Percentiles rank a stretch among this genome's conserved stretches.
These are phyloP conservation scores for Epistrophe eligans DNA, from an alignment of 2,888 invertebrate genomes.

Conservation along the genomic window DNA sequence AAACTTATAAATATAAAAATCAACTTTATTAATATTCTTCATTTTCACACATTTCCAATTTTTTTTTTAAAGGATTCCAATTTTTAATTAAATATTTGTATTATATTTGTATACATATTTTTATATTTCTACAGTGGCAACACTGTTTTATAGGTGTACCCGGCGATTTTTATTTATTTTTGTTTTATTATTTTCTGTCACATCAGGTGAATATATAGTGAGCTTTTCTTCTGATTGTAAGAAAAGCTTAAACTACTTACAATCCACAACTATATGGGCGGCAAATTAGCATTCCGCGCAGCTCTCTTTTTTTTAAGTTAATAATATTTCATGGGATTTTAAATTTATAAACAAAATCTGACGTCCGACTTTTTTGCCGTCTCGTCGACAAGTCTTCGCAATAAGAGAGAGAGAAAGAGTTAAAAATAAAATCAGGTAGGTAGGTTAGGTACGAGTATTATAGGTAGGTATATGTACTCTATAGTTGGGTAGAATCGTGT, in stretches of 20 bases:
- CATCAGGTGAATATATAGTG: constrained; percentile 45
- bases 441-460: constrained; percentile 3
- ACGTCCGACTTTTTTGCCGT: constrained; percentile 8
- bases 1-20: too few relatives aligned
- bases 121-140: neutral
- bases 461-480: neutral
- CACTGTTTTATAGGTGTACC: constrained; percentile 13
- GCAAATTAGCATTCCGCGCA: constrained; percentile 28
- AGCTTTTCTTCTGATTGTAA: constrained; percentile 46
- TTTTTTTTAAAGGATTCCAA: too few relatives aligned
- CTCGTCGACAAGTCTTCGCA: constrained; percentile 22
- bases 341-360: constrained; percentile 58
- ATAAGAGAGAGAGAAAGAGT: neutral
- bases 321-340: constrained; percentile 39
- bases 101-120: neutral
- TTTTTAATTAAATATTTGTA: neutral
- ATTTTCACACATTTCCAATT: too few relatives aligned
- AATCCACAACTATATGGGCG: constrained; percentile 55
- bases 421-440: constrained; percentile 49
- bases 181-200: constrained; percentile 24
- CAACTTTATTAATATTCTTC: too few relatives aligned
- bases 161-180: neutral
- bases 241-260: constrained; percentile 51
- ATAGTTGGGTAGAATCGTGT: constrained; percentile 16
- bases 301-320: constrained; percentile 20